Base-by-base conservation (phyloP, 2,113 vertebrate species). In the Brienomyrus brachyistius region DNA sequence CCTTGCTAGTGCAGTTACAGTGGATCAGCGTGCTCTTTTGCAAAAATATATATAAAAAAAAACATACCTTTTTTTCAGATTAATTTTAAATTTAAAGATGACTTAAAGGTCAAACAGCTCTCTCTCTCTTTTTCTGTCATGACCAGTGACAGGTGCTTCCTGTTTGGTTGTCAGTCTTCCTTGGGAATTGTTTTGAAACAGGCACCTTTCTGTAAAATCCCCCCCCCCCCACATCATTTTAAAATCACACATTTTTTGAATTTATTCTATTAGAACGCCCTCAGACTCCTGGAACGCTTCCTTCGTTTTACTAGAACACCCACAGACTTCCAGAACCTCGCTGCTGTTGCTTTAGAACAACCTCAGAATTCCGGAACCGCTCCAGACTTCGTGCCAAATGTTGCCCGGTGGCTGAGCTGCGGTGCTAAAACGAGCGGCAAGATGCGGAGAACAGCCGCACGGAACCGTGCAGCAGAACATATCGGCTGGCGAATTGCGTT, bases 121-220 rank as follows among this genome's bases (percentile, higher is more conserved):
- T n/a, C 27, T 88, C 5, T 48, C 77, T 84, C 23, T 88, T 66
- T 43, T 27, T 31, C 59, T 92, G 90, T 90, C 91, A 88, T 19
- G 15, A 17, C 74, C 74, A 80, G 74, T 80, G 74, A 80, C 74
- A 80, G 74, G 35, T 40, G 82, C 43, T 48, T 84, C 45, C 82
- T n/a, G 43, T 84, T 48, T 48, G 19, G 45, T 47, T 45, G 82
- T 84, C 82, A 84, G 43, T 47, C 45, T 84, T 84, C 35, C 2
- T 80, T 17, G 19, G 35, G 0, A 77, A 77, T 43, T 31, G 4
- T 77, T 43, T 77, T 15, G 74, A 77, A 77, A 70, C 62, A 31
- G 74, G 35, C 35, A 80, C 17, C 27, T 77, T 77, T 43, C 70
- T 40, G 35, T 77, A 19, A 77, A 77, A 40, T 77, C 31, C 31